Evolutionary conservation across 2,888 invertebrate genomes (phyloP).

Genomic region (Drosophila ochracea): DNA sequence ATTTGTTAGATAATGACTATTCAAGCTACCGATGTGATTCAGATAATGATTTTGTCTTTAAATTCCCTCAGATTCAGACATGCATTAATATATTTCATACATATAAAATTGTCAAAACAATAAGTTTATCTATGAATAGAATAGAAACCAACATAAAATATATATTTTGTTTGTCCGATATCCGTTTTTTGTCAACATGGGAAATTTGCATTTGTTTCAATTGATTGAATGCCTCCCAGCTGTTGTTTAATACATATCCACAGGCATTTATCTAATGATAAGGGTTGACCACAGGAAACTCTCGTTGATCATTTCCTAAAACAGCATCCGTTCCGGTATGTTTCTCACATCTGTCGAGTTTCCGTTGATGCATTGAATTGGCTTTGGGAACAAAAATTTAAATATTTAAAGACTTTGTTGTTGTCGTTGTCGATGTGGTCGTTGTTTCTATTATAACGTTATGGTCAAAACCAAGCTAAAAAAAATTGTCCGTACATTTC

Average conservation of each 20-base stretch:
- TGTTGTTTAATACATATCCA: background rate
- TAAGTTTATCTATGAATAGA: background rate
- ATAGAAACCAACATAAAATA: background rate
- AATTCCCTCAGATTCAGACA: background rate
- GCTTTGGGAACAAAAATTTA: constrained; percentile 29
- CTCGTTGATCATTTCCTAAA: constrained; percentile 41
- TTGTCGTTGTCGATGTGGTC: constrained; percentile 1
- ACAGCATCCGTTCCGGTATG: constrained; percentile 51
- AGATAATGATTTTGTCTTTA: background rate
- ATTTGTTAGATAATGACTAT: background rate
- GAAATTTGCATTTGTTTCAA: constrained; percentile 5
- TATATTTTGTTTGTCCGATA: background rate
- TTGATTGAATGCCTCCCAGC: background rate
- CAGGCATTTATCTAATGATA: constrained; percentile 6
- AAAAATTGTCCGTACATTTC: constrained; percentile 35
- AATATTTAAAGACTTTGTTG: constrained; percentile 19
- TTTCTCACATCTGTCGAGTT: constrained; percentile 40
- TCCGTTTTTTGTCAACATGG: background rate
- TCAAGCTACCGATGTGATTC: background rate
- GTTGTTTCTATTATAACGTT: constrained; percentile 22
- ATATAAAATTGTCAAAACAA: background rate
- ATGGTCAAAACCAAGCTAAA: constrained; percentile 34
- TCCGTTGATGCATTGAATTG: constrained; percentile 33
- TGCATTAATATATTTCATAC: background rate
- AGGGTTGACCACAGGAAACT: constrained; percentile 47